Evolutionary conservation across 2,888 invertebrate species (phyloP), one percentile per base, ranked within the genome.

Genomic region (Xestobium rufovillosum): DNA sequence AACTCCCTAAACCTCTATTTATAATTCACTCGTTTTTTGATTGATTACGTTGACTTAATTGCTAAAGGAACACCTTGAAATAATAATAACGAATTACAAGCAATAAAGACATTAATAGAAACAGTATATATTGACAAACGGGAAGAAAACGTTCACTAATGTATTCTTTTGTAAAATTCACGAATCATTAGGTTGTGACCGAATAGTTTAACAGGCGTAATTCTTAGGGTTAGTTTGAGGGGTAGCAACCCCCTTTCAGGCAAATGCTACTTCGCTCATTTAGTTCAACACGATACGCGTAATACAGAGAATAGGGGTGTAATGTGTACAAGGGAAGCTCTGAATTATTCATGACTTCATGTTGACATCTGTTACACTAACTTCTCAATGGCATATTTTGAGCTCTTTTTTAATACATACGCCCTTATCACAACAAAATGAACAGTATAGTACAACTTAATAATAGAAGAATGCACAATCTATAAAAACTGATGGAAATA

Each of bases 171-270:
- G 55, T 57, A 52, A 54, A 42, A 52, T 57, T 57, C 49, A 55
- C 57, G 57, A 50, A 53, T 56, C 59, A 59, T 59, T 59, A 59
- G 55, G 49, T 52, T 52, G 51, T 57, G 55, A 59, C 59, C 59
- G 51, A 57, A 55, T 55, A 56, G 56, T 57, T 58, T 52, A 52
- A 51, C 54, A 45, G 53, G 49, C 51, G 47, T 35, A 44, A 45
- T 37, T 41, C 41, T 42, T 39, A 36, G 36, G 39, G 41, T 41
- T 44, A 9, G 3, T 8, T 12, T 14, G 3, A 4, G 11, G 9
- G 3, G 13, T 29, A 35, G 41, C 41, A 34, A 49, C 44, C 45
- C 50, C 52, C 50, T 42, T 44, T 47, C 44, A 47, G 46, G 38
- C 49, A 52, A 51, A 54, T 55, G 23, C 23, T 50, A 50, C 43